phyloP scores from a whole-genome alignment of 1,140 invertebrate genomes.

The Bombus ignitus region DNA sequence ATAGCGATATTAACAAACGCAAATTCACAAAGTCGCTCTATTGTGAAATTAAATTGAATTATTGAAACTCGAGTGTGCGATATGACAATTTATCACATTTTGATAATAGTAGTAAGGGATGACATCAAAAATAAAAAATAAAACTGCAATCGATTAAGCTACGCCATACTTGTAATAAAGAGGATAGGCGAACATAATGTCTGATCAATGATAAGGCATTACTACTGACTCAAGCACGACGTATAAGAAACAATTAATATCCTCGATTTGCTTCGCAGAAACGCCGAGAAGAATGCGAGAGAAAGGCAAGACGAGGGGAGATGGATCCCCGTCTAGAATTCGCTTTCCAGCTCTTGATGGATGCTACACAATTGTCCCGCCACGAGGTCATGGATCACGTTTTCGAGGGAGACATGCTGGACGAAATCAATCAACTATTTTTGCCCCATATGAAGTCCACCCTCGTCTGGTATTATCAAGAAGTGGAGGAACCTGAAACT shows the following conservation, averaged over 20 bases:
- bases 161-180: not conserved
- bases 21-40: not conserved
- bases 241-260: not conserved
- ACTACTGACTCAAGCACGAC: not conserved
- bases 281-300: slow-evolving; percentile 94
- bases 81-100: not conserved
- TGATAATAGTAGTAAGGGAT: not conserved
- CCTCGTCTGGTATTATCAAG: slow-evolving; percentile 96
- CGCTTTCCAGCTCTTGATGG: slow-evolving; percentile 92
- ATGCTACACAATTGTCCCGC: slow-evolving; percentile 89
- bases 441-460: slow-evolving; percentile 93
- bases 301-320: slow-evolving; percentile 92
- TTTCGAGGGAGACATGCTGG: slow-evolving; percentile 94
- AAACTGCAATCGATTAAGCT: not conserved
- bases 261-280: slow-evolving; percentile 82
- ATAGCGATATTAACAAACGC: not conserved
- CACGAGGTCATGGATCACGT: slow-evolving; percentile 95
- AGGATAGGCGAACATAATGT: not conserved
- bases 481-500: slow-evolving; percentile 88
- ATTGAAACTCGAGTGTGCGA: not conserved
- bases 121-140: not conserved
- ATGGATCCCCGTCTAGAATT: slow-evolving; percentile 95
- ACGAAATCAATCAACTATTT: slow-evolving; percentile 95
- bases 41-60: not conserved
- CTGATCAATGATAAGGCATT: not conserved